Evolutionary conservation across 2,797 vertebrate species (phyloP).

Genomic region (Picus viridis): DNA sequence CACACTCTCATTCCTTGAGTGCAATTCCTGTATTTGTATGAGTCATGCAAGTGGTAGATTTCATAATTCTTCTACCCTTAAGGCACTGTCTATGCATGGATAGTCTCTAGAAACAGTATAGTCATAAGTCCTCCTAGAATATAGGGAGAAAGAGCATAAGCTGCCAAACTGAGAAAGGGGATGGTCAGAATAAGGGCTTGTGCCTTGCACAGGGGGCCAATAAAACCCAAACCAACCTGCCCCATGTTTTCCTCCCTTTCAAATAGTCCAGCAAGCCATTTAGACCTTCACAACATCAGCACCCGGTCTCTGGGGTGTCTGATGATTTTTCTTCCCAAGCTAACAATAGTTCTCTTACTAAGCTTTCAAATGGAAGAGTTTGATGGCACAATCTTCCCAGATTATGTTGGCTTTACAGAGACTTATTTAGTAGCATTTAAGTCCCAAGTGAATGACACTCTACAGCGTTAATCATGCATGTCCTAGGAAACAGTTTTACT

Average conservation of each 20-base stretch:
- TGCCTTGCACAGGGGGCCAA: not conserved
- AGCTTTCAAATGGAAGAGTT: constrained; percentile 1
- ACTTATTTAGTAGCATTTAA: constrained; percentile 10
- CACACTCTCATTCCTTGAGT: not conserved
- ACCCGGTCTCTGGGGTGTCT: not conserved
- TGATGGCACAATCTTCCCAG: constrained; percentile 2
- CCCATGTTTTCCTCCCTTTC: not conserved
- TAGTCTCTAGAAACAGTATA: not conserved
- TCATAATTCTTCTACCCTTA: not conserved
- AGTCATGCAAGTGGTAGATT: not conserved
- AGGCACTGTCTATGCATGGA: not conserved
- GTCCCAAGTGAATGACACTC: not conserved
- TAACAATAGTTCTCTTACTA: not conserved
- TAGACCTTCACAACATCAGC: not conserved
- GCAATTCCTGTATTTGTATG: not conserved
- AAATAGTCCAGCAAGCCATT: not conserved
- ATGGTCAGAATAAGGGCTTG: fast-evolving
- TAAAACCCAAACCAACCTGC: not conserved
- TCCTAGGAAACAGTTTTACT: constrained; percentile 26
- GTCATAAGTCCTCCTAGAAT: not conserved
- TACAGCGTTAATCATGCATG: constrained; percentile 23
- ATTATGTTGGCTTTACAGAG: not conserved
- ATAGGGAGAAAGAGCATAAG: not conserved
- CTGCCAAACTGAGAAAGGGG: not conserved
- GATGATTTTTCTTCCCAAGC: constrained; percentile 7